phyloP scores from a whole-genome alignment of 2,888 invertebrate genomes.

The Pocota personata region DNA sequence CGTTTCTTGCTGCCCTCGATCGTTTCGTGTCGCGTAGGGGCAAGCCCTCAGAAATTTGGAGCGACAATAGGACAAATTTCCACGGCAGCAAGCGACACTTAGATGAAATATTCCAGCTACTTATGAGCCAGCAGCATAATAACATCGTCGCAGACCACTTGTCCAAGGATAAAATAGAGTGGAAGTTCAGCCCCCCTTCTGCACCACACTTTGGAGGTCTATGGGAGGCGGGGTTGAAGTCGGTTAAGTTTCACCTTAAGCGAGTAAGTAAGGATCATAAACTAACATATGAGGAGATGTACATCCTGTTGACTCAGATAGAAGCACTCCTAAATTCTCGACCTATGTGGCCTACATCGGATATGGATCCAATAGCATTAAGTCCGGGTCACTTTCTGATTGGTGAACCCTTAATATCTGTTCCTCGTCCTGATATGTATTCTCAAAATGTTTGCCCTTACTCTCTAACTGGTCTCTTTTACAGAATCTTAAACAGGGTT shows the following conservation, averaged over 20 bases:
- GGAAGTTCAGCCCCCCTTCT: not conserved
- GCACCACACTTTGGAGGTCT: constrained; percentile 6
- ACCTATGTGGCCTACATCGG: not conserved
- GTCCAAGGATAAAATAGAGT: too few species aligned
- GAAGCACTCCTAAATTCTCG: too few species aligned
- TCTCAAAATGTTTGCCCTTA: too few species aligned
- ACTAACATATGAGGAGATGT: constrained; percentile 2
- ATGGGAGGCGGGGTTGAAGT: not conserved
- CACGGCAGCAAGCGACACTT: not conserved
- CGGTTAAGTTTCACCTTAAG: constrained; percentile 2
- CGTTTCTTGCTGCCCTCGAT: too few species aligned
- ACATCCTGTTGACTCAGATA: not conserved
- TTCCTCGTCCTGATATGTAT: not conserved
- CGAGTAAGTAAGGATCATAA: not conserved
- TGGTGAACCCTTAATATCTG: not conserved
- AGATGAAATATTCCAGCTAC: too few species aligned
- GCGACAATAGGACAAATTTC: constrained; percentile 44
- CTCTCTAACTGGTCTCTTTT: too few species aligned
- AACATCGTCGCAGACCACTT: too few species aligned
- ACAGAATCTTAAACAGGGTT: not conserved
- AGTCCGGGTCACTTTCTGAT: constrained; percentile 4
- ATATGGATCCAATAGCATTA: constrained; percentile 1
- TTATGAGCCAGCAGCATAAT: too few species aligned
- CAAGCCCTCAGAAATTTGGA: constrained; percentile 13
- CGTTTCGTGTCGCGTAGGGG: constrained; percentile 6